These are phyloP conservation scores for Melikaiella ostensackeni DNA, from an alignment of 2,888 invertebrate genomes.

Conservation along the genomic window DNA sequence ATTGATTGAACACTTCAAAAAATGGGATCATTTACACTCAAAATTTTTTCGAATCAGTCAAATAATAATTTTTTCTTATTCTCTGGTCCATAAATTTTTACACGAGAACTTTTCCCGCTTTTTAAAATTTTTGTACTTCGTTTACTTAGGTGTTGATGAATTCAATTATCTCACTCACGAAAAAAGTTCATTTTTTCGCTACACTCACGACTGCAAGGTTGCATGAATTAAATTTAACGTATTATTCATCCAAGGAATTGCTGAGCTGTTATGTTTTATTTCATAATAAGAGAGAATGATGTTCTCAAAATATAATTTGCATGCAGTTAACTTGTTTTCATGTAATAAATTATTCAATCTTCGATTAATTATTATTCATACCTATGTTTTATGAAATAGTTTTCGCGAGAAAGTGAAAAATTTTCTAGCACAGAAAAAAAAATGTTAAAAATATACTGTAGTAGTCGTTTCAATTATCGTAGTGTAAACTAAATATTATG, in stretches of 20 bases:
- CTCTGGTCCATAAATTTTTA: too few species aligned
- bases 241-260: slow-evolving; percentile 42
- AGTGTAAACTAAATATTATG: too few species aligned
- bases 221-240: slow-evolving; percentile 45
- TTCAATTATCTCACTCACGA: not conserved
- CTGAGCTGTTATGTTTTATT: not conserved
- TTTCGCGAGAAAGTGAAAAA: too few species aligned
- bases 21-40: too few species aligned
- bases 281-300: not conserved
- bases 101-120: not conserved
- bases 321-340: not conserved
- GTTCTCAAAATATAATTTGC: not conserved
- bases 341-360: not conserved
- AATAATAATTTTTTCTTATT: too few species aligned
- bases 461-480: too few species aligned
- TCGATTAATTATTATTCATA: not conserved
- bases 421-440: too few species aligned
- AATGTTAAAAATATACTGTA: too few species aligned
- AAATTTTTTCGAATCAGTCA: too few species aligned
- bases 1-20: too few species aligned
- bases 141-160: not conserved
- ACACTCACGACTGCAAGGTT: slow-evolving; percentile 39
- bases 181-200: not conserved
- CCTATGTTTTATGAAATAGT: too few species aligned
- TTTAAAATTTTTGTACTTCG: not conserved